phyloP scores from a whole-genome alignment of 23 tunicate species.

The Diplosoma virens region DNA sequence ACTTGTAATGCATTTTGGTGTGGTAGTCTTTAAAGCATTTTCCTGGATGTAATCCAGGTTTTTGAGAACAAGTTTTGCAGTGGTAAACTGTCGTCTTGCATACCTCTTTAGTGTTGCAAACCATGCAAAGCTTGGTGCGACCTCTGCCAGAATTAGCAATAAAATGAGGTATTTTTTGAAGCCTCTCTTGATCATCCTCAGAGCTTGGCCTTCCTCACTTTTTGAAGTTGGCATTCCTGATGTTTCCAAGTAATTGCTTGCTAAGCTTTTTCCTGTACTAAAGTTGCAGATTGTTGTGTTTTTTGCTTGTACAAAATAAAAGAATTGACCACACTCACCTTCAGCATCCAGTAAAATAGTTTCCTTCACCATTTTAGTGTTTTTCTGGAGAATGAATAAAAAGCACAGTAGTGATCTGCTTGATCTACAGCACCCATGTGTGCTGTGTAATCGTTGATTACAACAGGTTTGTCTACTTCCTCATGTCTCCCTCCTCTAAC shows the following conservation, averaged over 20 bases:
- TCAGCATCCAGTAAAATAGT: conserved; percentile 7
- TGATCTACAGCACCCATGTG: conserved; percentile 17
- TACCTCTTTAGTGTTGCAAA: conserved; percentile 3
- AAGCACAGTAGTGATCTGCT: conserved; percentile 13
- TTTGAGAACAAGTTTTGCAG: too few relatives aligned
- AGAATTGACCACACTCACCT: conserved; percentile 18
- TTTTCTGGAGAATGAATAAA: conserved; percentile 8
- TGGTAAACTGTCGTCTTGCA: background rate
- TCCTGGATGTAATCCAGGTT: too few relatives aligned
- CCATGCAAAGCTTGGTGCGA: conserved; percentile 9
- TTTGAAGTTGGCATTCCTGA: background rate
- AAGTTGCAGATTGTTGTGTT: background rate
- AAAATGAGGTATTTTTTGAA: conserved; percentile 12
- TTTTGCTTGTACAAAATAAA: background rate
- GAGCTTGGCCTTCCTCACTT: conserved; percentile 9
- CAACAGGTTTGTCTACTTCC: conserved; percentile 1
- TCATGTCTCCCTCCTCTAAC: conserved; percentile 10
- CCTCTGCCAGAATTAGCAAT: background rate
- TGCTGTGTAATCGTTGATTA: conserved; percentile 3
- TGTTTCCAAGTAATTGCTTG: background rate
- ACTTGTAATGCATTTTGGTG: too few relatives aligned
- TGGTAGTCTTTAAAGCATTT: too few relatives aligned
- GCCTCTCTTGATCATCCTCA: background rate
- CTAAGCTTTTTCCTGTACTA: conserved; percentile 7
- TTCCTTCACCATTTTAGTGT: conserved; percentile 22